Conservation (phyloP, 2,888 invertebrate species). For the Acanthopleura granulata region DNA sequence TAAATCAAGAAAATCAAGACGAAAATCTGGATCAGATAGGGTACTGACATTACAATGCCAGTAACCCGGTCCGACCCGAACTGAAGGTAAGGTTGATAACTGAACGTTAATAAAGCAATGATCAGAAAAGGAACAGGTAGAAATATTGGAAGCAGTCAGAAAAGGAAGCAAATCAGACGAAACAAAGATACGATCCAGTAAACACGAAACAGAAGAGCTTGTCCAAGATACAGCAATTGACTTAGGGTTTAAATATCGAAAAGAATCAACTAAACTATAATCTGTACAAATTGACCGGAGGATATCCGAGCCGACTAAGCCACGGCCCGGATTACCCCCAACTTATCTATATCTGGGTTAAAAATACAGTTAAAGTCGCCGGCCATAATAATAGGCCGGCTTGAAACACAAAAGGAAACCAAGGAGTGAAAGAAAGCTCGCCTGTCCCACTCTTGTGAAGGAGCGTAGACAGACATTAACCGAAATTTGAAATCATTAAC, state of each 20-base stretch:
- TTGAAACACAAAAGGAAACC: neutral
- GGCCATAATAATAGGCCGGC: neutral
- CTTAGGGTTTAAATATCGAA: neutral
- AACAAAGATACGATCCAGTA: neutral
- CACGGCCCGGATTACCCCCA: slow-evolving; percentile 5
- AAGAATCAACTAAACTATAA: slow-evolving; percentile 9
- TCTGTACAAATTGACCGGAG: neutral
- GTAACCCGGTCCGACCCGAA: neutral
- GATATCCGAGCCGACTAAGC: slow-evolving; percentile 5
- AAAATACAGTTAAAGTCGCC: slow-evolving; percentile 18
- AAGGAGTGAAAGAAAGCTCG: neutral
- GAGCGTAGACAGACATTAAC: neutral
- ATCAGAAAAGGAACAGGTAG: neutral
- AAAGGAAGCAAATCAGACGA: neutral
- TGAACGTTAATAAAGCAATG: neutral
- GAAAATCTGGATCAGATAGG: neutral
- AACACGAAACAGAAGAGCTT: neutral
- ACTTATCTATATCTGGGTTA: neutral
- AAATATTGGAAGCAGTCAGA: neutral
- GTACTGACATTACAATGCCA: slow-evolving; percentile 8
- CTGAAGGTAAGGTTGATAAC: neutral
- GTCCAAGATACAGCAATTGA: neutral
- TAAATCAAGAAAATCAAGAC: slow-evolving; percentile 13
- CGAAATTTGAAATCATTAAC: neutral
- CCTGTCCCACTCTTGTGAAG: neutral